Base-by-base conservation (phyloP, 2,797 vertebrate genomes). In the Oceanodroma leucorhoa region DNA sequence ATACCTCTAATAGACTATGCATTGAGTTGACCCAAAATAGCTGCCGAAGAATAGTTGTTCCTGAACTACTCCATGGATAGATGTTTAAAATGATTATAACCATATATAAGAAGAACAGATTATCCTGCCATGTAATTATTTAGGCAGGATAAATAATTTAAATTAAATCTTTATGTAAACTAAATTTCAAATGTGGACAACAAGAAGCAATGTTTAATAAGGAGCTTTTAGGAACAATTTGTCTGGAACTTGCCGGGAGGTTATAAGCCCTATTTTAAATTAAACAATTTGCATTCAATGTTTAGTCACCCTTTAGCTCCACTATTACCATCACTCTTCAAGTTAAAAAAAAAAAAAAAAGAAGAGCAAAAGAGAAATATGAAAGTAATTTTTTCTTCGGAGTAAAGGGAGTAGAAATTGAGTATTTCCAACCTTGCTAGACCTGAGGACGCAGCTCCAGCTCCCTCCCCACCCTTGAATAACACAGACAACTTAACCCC, bases 11-110 rank as follows among this genome's bases (percentile, higher is more conserved):
- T 95, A 96, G 75, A 94, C 75, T 93, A 75, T 80, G 91, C 89
- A 92, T 92, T 78, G 95, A 92, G 61, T 72, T 94, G 81, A 89
- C 89, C 91, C 82, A 94, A 95, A 96, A 96, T 97, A 97, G 94
- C 95, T 96, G 54, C 76, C 83, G 87, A 92, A 58, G 94, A 93
- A 93, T 38, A 93, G 82, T 58, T 93, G 71, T 62, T 93, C 51
- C 92, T 92, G 79, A 94, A 69, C 76, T 71, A 38, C 46, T 87
- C 54, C n/a, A 48, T 36, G 32, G 61, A 82, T 24, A 81, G 69
- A 67, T 80, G 75, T 78, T 1, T 11, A 1, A 57, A 91, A 83
- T 51, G 2, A 78, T 87, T 81, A 20, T 67, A 89, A 65, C 61
- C 62, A 65, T 71, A 61, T 11, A 38, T 40, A 95, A 84, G 66